Conservation (phyloP, 37 sponge, comb jelly and placozoan species). For the Theonella swinhoei region DNA sequence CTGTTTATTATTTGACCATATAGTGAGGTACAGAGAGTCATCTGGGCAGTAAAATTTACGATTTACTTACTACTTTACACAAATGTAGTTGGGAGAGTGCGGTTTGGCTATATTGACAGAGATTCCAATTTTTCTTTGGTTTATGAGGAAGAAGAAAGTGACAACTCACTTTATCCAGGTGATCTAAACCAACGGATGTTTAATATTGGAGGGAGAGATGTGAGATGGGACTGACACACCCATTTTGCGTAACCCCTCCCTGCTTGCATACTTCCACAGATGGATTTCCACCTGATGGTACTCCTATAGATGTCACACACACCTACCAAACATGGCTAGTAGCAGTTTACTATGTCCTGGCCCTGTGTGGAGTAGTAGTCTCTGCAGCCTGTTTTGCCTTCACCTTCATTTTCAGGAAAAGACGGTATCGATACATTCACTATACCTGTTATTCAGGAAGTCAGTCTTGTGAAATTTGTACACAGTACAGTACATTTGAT, state of each 20-base stretch:
- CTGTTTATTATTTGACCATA: too few species aligned
- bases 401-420: slow-evolving; percentile 22
- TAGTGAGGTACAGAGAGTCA: too few species aligned
- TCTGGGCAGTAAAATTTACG: too few species aligned
- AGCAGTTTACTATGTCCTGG: neutral
- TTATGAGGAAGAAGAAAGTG: neutral
- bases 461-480: too few species aligned
- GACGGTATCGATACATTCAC: neutral
- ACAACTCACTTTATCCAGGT: slow-evolving; percentile 6
- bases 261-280: slow-evolving; percentile 9
- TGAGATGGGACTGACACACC: too few species aligned
- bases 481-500: too few species aligned
- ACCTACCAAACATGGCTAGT: neutral
- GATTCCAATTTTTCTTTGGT: neutral
- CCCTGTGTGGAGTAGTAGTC: neutral
- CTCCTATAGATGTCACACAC: neutral
- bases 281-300: slow-evolving; percentile 53
- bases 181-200: too few species aligned
- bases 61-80: too few species aligned
- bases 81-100: neutral
- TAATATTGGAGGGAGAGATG: too few species aligned
- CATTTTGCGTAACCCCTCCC: too few species aligned
- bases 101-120: slow-evolving; percentile 6
- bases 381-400: neutral
- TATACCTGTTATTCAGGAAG: neutral